Percentiles rank a stretch among this genome's conserved stretches.
These are phyloP conservation scores for Aphaenogaster ashmeadi DNA, from an alignment of 1,140 invertebrate species.

Conservation along the genomic window DNA sequence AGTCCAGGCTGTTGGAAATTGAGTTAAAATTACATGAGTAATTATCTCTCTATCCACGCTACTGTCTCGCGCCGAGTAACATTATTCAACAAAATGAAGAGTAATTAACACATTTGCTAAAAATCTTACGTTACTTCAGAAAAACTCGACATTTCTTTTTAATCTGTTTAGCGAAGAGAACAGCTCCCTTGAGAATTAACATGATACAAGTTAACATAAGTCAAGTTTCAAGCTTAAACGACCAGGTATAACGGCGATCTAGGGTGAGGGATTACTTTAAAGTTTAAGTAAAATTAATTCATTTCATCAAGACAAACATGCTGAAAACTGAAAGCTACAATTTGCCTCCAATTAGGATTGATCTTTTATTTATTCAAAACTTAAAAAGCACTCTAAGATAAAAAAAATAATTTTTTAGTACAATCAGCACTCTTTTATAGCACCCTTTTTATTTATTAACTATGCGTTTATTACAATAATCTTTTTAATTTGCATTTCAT, in stretches of 20 bases:
- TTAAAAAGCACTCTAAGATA: background rate
- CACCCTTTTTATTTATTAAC: background rate
- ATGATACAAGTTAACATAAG: conserved; percentile 29
- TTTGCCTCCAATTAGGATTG: conserved; percentile 35
- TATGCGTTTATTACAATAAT: background rate
- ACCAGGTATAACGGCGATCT: background rate
- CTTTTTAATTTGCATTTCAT: background rate
- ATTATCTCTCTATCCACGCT: conserved; percentile 22
- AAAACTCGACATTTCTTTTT: conserved; percentile 5
- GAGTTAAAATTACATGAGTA: conserved; percentile 51
- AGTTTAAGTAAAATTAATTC: conserved; percentile 39
- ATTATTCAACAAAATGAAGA: conserved; percentile 34
- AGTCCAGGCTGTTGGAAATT: conserved; percentile 40
- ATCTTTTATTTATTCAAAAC: conserved; percentile 19
- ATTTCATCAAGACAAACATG: conserved; percentile 14
- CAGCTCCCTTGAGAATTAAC: background rate
- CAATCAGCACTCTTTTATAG: background rate
- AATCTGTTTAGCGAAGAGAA: background rate
- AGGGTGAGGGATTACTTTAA: background rate
- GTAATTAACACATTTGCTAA: conserved; percentile 18
- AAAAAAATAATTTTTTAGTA: background rate
- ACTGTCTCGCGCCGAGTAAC: background rate
- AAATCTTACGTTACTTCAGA: background rate
- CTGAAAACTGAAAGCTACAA: conserved; percentile 9
- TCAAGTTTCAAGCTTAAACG: conserved; percentile 35